Evolutionary conservation across 2,113 vertebrate genomes (phyloP).

Genomic region (Delphinus delphis): DNA sequence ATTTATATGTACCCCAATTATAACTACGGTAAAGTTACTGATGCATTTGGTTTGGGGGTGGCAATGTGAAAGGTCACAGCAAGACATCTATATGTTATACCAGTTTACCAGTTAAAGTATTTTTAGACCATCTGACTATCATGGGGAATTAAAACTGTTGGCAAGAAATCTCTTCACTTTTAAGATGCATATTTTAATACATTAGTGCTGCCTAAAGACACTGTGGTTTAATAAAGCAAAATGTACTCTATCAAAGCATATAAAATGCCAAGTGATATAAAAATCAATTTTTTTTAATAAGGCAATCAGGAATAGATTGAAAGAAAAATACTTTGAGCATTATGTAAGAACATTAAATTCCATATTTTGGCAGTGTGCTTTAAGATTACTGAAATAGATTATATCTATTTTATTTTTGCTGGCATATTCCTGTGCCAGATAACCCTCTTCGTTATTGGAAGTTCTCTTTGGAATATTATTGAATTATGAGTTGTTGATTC

Average conservation of each 20-base stretch:
- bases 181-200: slow-evolving; percentile 74
- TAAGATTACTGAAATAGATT: slow-evolving; percentile 82
- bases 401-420: slow-evolving; percentile 76
- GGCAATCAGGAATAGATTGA: slow-evolving; percentile 71
- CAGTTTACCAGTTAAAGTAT: slow-evolving; percentile 53
- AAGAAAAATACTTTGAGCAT: slow-evolving; percentile 76
- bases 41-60: not conserved
- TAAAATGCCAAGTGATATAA: slow-evolving; percentile 79
- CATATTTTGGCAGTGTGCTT: slow-evolving; percentile 79
- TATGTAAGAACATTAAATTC: slow-evolving; percentile 80
- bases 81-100: slow-evolving; percentile 30
- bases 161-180: slow-evolving; percentile 71
- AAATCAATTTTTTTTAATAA: slow-evolving; percentile 77
- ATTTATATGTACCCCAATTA: not conserved
- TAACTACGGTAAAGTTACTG: not conserved
- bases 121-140: slow-evolving; percentile 69
- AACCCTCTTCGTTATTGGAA: slow-evolving; percentile 73
- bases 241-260: slow-evolving; percentile 71
- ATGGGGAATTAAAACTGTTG: slow-evolving; percentile 76
- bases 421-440: slow-evolving; percentile 78
- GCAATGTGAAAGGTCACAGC: not conserved
- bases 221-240: slow-evolving; percentile 78
- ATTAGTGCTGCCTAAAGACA: slow-evolving; percentile 70
- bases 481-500: slow-evolving; percentile 82
- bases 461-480: slow-evolving; percentile 79